phyloP scores from a whole-genome alignment of 2,113 vertebrate species.

The Takifugu flavidus region DNA sequence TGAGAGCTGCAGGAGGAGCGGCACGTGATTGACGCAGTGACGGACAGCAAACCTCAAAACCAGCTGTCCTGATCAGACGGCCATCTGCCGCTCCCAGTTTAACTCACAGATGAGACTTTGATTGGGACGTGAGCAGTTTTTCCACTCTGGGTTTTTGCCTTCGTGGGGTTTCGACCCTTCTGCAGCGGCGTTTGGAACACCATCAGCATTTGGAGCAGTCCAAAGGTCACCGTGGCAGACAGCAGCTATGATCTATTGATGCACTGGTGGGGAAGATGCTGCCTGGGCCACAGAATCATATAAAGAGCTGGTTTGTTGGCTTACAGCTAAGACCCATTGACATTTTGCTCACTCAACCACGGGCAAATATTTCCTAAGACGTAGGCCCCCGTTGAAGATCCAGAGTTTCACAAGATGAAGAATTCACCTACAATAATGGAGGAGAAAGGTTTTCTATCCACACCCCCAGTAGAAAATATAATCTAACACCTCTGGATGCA shows the following conservation, averaged over 20 bases:
- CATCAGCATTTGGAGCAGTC: constrained; percentile 8
- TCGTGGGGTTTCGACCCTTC: constrained; percentile 7
- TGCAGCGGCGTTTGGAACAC: constrained; percentile 14
- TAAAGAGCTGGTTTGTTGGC: constrained; percentile 44
- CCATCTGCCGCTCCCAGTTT: constrained; percentile 56
- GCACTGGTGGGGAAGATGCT: constrained; percentile 33
- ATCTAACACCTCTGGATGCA: constrained; percentile 40
- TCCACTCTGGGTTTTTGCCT: not conserved
- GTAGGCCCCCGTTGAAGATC: constrained; percentile 35
- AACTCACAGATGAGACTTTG: constrained; percentile 49
- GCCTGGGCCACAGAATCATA: constrained; percentile 52
- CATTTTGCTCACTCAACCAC: constrained; percentile 64
- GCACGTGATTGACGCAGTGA: constrained; percentile 57
- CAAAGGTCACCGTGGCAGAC: constrained; percentile 31
- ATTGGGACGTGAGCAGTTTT: constrained; percentile 11
- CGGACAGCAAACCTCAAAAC: constrained; percentile 47
- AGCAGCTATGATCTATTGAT: constrained; percentile 45
- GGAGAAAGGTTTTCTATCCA: constrained; percentile 5
- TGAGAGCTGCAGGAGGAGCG: constrained; percentile 29
- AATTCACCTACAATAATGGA: constrained; percentile 17
- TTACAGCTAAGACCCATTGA: constrained; percentile 64
- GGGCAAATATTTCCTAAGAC: constrained; percentile 52
- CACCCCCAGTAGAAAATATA: constrained; percentile 27
- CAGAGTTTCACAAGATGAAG: constrained; percentile 31
- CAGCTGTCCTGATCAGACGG: constrained; percentile 48